phyloP scores from a whole-genome alignment of 2,113 vertebrate species.

The Saccopteryx leptura region DNA sequence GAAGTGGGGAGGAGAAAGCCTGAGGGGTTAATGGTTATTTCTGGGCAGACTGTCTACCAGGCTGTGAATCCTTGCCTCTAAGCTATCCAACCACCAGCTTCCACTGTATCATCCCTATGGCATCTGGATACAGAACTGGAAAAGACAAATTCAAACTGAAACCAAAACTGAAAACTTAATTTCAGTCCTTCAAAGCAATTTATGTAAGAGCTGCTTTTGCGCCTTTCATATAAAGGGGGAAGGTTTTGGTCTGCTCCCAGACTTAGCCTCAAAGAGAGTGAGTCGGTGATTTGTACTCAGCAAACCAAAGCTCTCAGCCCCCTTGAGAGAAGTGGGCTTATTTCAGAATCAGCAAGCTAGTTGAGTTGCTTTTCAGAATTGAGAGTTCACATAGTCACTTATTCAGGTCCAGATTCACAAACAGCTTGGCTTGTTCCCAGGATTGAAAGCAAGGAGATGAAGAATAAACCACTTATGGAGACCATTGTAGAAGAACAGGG shows the following conservation, averaged over 20 bases:
- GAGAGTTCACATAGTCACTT: background rate
- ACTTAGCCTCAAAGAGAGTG: background rate
- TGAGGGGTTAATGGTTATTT: background rate
- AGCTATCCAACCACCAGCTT: background rate
- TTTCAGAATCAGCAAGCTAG: background rate
- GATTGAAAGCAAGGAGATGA: slow-evolving; percentile 63
- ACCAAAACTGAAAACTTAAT: background rate
- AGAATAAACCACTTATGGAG: slow-evolving; percentile 72
- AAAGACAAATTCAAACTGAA: slow-evolving; percentile 37
- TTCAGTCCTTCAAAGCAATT: background rate
- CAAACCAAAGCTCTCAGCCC: background rate
- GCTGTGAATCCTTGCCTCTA: background rate
- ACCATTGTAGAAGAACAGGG: slow-evolving; percentile 75
- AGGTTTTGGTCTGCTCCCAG: background rate
- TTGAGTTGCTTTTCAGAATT: background rate
- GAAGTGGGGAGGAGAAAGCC: background rate
- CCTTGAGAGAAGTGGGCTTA: background rate
- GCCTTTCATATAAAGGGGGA: background rate
- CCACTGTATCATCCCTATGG: background rate
- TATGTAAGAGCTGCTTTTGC: background rate
- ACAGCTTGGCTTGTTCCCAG: slow-evolving; percentile 57
- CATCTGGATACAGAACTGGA: slow-evolving; percentile 26
- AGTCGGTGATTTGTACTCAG: background rate
- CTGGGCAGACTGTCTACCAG: background rate
- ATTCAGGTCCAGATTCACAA: background rate